A percentile compares a stretch with the other conserved stretches of the same genome.
These are phyloP conservation scores for Delphinus delphis DNA, from an alignment of 2,113 vertebrate species.

Conservation along the genomic window DNA sequence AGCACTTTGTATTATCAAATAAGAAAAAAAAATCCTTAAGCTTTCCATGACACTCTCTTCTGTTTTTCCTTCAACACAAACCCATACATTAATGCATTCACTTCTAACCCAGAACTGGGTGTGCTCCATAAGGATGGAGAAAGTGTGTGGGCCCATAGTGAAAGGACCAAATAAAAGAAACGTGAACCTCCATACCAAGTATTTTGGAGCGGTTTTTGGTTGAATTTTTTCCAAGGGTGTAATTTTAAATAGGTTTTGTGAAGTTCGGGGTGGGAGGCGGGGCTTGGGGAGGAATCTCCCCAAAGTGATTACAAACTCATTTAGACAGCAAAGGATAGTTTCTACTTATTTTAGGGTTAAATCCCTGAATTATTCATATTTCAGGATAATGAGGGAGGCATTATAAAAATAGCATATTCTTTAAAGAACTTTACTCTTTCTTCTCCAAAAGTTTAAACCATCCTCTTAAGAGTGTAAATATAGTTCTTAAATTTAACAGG, in stretches of 20 bases:
- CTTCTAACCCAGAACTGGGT: background rate
- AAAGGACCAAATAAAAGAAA: background rate
- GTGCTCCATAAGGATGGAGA: background rate
- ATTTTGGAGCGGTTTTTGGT: background rate
- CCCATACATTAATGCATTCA: background rate
- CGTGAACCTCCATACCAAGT: background rate
- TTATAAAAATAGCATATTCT: background rate
- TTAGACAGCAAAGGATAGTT: background rate
- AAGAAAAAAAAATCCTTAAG: constrained; percentile 39
- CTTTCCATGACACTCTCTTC: constrained; percentile 64
- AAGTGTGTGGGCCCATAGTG: background rate
- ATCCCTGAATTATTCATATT: background rate
- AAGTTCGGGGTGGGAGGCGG: background rate
- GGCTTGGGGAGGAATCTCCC: background rate
- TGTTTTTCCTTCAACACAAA: background rate
- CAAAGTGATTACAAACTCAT: background rate
- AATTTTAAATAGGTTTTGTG: background rate
- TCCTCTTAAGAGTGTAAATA: background rate
- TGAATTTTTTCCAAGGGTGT: constrained; percentile 5
- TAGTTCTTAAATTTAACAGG: background rate
- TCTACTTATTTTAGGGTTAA: background rate
- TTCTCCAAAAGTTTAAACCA: background rate
- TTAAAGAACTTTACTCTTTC: background rate
- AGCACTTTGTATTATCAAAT: constrained; percentile 75
- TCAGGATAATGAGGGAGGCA: background rate